Evolutionary conservation across 2,113 vertebrate species (phyloP).

Genomic region (Melanostigma gelatinosum): DNA sequence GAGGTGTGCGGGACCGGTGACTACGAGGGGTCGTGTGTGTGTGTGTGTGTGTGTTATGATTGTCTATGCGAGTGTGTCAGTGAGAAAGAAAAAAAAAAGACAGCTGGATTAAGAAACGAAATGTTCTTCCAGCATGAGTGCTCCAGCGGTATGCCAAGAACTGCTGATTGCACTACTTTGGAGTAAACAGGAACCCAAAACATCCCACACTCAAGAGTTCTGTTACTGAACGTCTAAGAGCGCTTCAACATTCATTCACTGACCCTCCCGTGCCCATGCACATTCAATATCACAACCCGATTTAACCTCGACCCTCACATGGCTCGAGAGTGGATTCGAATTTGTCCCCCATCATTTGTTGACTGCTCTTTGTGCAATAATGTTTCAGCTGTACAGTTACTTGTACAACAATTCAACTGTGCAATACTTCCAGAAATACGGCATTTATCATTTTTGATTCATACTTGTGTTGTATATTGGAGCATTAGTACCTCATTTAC

Average conservation of each 20-base stretch:
- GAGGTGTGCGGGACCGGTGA: constrained; percentile 36
- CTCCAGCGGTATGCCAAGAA: constrained; percentile 38
- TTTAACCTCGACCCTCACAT: not conserved
- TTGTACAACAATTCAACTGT: not conserved
- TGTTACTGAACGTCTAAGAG: constrained; percentile 11
- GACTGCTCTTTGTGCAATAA: not conserved
- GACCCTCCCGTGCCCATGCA: not conserved
- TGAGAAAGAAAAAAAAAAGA: not conserved
- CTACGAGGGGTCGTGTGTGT: constrained; percentile 31
- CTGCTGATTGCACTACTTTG: constrained; percentile 37
- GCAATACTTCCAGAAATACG: no score
- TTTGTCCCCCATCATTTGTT: not conserved
- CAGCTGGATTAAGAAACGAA: constrained; percentile 16
- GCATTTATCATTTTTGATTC: no score
- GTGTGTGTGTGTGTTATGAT: constrained; percentile 15
- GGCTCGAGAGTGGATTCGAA: no score
- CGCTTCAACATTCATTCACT: constrained; percentile 17
- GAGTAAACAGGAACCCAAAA: constrained; percentile 42
- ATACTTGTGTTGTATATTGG: no score
- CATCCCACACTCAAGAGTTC: constrained; percentile 61
- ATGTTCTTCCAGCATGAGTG: constrained; percentile 49
- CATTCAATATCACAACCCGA: not conserved
- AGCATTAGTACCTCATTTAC: no score
- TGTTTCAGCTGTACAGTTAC: not conserved
- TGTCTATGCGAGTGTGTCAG: no score